Evolutionary conservation across 2,113 vertebrate genomes (phyloP).

Genomic region (Rhinichthys klamathensis): DNA sequence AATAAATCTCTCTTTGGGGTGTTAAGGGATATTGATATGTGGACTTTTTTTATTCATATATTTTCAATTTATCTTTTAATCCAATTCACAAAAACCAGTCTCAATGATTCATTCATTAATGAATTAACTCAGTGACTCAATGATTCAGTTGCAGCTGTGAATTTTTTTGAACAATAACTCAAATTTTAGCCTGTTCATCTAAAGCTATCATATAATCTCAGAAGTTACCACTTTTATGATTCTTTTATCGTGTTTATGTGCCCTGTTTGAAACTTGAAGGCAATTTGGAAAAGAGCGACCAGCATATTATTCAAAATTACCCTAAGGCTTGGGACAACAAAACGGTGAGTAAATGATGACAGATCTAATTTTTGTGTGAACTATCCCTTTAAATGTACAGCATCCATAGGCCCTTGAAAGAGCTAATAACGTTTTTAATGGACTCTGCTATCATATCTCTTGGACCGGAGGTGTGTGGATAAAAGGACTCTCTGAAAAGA

Average conservation of each 20-base stretch:
- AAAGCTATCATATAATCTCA: neutral
- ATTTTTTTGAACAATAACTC: neutral
- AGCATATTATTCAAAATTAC: neutral
- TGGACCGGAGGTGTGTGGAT: constrained; percentile 2
- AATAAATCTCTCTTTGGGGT: neutral
- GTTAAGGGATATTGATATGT: neutral
- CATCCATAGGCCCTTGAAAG: neutral
- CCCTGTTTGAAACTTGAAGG: neutral
- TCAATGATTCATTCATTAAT: neutral
- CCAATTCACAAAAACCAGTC: neutral
- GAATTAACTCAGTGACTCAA: neutral
- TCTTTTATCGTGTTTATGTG: neutral
- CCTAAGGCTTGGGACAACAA: neutral
- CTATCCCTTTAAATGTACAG: constrained; percentile 46
- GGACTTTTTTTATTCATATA: neutral
- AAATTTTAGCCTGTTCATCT: neutral
- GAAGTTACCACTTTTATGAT: neutral
- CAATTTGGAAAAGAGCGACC: neutral
- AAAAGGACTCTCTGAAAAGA: constrained; percentile 27
- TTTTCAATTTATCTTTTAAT: neutral
- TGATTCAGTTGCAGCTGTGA: neutral
- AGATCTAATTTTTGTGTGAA: neutral
- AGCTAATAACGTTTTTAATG: constrained; percentile 23
- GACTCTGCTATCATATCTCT: constrained; percentile 9
- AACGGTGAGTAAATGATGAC: neutral